Evolutionary conservation across 2,113 vertebrate genomes (phyloP).

Genomic region (Thamnaconus septentrionalis): DNA sequence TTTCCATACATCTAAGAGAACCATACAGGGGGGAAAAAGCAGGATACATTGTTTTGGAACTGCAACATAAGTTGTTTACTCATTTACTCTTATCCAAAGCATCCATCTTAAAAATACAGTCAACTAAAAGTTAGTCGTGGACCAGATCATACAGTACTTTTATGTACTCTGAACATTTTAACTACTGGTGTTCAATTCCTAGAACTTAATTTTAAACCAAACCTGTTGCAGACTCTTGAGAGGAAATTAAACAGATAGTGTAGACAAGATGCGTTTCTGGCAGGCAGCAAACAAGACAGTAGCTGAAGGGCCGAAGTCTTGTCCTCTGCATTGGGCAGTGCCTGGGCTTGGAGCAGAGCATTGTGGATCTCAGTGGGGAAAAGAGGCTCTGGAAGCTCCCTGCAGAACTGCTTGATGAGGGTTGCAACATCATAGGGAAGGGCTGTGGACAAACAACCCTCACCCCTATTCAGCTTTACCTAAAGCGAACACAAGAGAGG

Average conservation of each 20-base stretch:
- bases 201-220: neutral
- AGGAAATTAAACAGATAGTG: constrained; percentile 89
- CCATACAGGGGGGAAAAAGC: neutral
- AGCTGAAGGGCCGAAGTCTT: constrained; percentile 82
- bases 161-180: no score
- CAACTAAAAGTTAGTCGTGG: no score
- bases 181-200: no score
- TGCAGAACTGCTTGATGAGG: constrained; percentile 89
- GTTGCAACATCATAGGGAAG: constrained; percentile 85
- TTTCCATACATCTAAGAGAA: constrained; percentile 68
- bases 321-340: constrained; percentile 70
- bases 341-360: constrained; percentile 84
- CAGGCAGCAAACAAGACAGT: constrained; percentile 83
- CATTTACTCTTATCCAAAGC: no score
- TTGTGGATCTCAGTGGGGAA: constrained; percentile 82
- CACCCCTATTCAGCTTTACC: constrained; percentile 84
- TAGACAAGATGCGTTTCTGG: constrained; percentile 75
- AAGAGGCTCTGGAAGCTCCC: constrained; percentile 86
- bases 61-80: no score
- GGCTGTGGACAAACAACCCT: constrained; percentile 79
- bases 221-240: constrained; percentile 84
- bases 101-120: no score
- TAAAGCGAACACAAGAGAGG: constrained; percentile 54
- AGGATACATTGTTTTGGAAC: no score
- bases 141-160: no score